Conservation (phyloP, 37 sponge, comb jelly and placozoan species). For the Agelas oroides region DNA sequence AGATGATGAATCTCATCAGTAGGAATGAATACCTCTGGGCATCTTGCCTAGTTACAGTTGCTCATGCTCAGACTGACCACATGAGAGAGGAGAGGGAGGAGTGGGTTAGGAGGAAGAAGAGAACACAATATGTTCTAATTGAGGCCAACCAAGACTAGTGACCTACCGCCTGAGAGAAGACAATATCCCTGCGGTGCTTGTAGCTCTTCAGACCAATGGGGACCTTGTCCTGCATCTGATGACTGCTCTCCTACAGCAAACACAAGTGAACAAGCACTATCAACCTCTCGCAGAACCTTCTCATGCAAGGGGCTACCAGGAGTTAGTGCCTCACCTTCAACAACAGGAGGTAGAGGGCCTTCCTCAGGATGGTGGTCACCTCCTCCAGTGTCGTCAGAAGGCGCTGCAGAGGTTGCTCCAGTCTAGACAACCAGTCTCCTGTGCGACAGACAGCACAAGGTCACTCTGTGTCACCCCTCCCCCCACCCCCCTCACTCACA, state of each 20-base stretch:
- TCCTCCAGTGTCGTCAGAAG: slow-evolving; percentile 19
- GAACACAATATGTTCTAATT: too few species aligned
- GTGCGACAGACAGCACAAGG: neutral
- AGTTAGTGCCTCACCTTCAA: slow-evolving; percentile 39
- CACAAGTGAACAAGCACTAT: too few species aligned
- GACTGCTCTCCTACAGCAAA: slow-evolving; percentile 55
- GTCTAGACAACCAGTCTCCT: slow-evolving; percentile 4
- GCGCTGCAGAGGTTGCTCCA: slow-evolving; percentile 15
- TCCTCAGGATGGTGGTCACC: slow-evolving; percentile 17
- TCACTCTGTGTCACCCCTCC: neutral
- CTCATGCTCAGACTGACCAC: too few species aligned
- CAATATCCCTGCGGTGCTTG: slow-evolving; percentile 83
- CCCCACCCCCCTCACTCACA: too few species aligned
- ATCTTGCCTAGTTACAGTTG: too few species aligned
- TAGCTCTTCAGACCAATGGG: slow-evolving; percentile 70
- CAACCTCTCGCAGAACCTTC: too few species aligned
- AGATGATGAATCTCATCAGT: neutral
- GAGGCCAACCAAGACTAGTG: too few species aligned
- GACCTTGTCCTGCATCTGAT: slow-evolving; percentile 37
- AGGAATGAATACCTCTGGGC: neutral
- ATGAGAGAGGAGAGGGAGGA: too few species aligned
- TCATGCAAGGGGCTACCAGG: too few species aligned
- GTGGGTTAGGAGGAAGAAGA: too few species aligned
- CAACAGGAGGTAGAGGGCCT: slow-evolving; percentile 55
- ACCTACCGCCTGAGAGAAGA: slow-evolving; percentile 78